phyloP scores from a whole-genome alignment of 1,140 invertebrate genomes.

The Brachionus sp. region DNA sequence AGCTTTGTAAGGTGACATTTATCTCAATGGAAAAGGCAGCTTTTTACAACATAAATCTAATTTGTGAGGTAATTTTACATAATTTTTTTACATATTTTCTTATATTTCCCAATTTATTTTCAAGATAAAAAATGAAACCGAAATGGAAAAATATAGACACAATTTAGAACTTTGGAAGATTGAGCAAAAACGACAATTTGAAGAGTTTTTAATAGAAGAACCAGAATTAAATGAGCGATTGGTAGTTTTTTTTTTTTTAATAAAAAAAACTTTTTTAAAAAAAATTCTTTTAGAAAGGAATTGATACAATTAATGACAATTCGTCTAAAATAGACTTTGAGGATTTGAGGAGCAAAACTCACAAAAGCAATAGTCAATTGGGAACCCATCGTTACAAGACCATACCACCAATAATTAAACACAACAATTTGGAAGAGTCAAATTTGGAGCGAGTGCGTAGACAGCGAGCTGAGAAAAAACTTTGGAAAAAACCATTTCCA shows the following conservation, averaged over 20 bases:
- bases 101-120: neutral
- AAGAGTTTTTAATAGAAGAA: constrained; percentile 59
- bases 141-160: constrained; percentile 51
- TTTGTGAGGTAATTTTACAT: constrained; percentile 60
- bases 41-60: constrained; percentile 59
- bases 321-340: constrained; percentile 34
- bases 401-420: constrained; percentile 25
- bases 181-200: constrained; percentile 53
- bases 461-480: constrained; percentile 20
- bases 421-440: neutral
- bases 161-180: constrained; percentile 54
- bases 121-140: constrained; percentile 54
- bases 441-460: constrained; percentile 19
- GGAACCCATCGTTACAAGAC: constrained; percentile 49
- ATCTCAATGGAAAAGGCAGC: constrained; percentile 52
- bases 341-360: constrained; percentile 29
- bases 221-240: constrained; percentile 52
- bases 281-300: constrained; percentile 45
- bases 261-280: neutral
- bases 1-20: constrained; percentile 56
- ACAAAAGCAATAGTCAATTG: constrained; percentile 48
- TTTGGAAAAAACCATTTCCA: constrained; percentile 53
- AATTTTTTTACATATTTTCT: neutral
- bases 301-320: neutral
- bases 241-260: constrained; percentile 26